phyloP scores from a whole-genome alignment of 2,797 vertebrate species.

The Acanthornis magna region DNA sequence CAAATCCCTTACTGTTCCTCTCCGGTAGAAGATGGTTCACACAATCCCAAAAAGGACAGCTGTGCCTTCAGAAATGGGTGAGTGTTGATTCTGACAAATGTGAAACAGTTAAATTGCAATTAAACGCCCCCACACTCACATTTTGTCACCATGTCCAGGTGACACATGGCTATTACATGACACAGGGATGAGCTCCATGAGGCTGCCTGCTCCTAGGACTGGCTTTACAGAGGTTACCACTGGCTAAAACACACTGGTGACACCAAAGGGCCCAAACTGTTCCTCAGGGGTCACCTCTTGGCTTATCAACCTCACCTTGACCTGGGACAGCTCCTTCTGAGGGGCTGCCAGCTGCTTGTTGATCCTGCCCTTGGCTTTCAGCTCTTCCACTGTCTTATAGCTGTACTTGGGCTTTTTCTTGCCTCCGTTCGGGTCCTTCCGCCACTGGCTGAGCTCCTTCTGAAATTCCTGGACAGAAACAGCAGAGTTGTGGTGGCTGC shows the following conservation, averaged over 20 bases:
- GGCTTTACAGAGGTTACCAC: not conserved
- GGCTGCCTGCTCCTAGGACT: not conserved
- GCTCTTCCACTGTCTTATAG: constrained; percentile 92
- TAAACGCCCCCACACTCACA: rapidly evolving
- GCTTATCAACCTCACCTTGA: constrained; percentile 82
- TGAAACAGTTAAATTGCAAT: not conserved
- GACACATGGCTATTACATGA: not conserved
- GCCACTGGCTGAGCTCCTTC: constrained; percentile 96
- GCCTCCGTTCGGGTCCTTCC: constrained; percentile 86
- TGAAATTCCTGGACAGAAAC: constrained; percentile 85
- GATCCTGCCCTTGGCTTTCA: constrained; percentile 91
- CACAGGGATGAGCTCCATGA: not conserved
- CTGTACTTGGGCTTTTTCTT: constrained; percentile 97
- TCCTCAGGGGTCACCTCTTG: not conserved
- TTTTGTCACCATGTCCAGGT: not conserved
- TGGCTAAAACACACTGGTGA: not conserved
- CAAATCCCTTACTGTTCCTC: not conserved
- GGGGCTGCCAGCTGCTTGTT: constrained; percentile 81
- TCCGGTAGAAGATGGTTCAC: not conserved
- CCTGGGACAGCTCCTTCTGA: constrained; percentile 92
- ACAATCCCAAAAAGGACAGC: not conserved
- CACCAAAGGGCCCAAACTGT: rapidly evolving
- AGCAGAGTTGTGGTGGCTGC: not conserved
- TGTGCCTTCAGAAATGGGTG: not conserved
- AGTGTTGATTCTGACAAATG: rapidly evolving